Evolutionary conservation across 37 sponge, comb jelly and placozoan genomes (phyloP).

Genomic region (Mnemiopsis leidyi): DNA sequence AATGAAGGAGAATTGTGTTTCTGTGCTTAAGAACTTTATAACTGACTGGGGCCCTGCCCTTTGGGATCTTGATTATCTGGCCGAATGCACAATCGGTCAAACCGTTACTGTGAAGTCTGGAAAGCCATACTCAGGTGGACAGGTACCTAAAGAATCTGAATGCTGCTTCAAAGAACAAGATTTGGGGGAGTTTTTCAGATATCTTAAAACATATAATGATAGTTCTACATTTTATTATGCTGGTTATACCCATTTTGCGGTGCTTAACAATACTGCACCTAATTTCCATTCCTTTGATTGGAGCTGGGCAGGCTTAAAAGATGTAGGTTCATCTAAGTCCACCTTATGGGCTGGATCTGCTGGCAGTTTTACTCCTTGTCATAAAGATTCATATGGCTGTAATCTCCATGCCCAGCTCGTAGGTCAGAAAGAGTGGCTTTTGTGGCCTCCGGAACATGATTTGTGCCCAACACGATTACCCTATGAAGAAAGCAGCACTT

Average conservation of each 20-base stretch:
- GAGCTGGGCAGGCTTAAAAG: conserved; percentile 80
- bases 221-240: neutral
- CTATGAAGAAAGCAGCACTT: conserved; percentile 94
- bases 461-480: conserved; percentile 89
- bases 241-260: neutral
- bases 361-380: conserved; percentile 92
- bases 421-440: conserved; percentile 82
- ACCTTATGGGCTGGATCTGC: conserved; percentile 89
- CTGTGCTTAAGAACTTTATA: neutral
- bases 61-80: neutral
- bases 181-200: neutral
- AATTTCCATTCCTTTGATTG: conserved; percentile 70
- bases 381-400: conserved; percentile 92
- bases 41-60: neutral
- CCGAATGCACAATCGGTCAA: neutral
- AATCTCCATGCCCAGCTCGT: conserved; percentile 90
- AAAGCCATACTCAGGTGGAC: neutral
- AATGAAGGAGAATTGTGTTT: neutral
- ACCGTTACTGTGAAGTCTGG: neutral
- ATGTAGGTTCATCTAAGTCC: conserved; percentile 69
- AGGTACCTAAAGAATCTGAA: conserved; percentile 6
- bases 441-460: conserved; percentile 74
- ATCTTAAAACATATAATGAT: neutral
- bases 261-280: neutral
- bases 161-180: neutral